phyloP scores from a whole-genome alignment of 2,888 invertebrate species.

The Abrostola triplasia region DNA sequence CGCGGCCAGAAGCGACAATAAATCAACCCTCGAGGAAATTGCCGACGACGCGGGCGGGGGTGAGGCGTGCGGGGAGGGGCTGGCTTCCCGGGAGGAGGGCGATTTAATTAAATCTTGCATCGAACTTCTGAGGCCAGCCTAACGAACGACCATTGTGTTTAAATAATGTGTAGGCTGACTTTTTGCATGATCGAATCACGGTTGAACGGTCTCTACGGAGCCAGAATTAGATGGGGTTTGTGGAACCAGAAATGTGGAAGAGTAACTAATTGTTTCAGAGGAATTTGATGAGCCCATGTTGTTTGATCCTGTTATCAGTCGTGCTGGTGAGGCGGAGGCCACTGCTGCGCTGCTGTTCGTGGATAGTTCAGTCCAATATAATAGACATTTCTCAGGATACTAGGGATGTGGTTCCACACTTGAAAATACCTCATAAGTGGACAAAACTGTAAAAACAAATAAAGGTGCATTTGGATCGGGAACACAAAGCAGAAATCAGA shows the following conservation, averaged over 20 bases:
- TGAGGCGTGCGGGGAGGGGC: slow-evolving; percentile 49
- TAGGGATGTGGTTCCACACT: no score
- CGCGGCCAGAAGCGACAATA: slow-evolving; percentile 83
- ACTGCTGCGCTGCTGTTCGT: background rate
- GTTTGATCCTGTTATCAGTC: slow-evolving; percentile 32
- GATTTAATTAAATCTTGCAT: slow-evolving; percentile 90
- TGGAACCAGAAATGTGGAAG: slow-evolving; percentile 46
- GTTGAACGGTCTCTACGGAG: slow-evolving; percentile 59
- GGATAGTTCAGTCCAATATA: background rate
- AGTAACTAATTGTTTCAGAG: slow-evolving; percentile 31
- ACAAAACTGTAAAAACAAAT: no score
- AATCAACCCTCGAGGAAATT: slow-evolving; percentile 88
- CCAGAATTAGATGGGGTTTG: slow-evolving; percentile 60
- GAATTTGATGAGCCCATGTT: slow-evolving; percentile 23
- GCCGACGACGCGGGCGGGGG: slow-evolving; percentile 74
- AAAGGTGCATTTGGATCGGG: no score
- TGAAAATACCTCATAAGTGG: no score
- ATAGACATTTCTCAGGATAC: no score
- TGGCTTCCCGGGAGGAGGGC: slow-evolving; percentile 66
- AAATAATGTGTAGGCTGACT: slow-evolving; percentile 86
- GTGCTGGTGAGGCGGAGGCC: background rate
- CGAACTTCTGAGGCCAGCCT: slow-evolving; percentile 88
- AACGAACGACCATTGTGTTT: slow-evolving; percentile 88
- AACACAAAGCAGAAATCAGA: no score
- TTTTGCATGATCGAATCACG: slow-evolving; percentile 75